These are phyloP conservation scores for Harpalus rufipes DNA, from an alignment of 2,888 invertebrate genomes.

Conservation along the genomic window DNA sequence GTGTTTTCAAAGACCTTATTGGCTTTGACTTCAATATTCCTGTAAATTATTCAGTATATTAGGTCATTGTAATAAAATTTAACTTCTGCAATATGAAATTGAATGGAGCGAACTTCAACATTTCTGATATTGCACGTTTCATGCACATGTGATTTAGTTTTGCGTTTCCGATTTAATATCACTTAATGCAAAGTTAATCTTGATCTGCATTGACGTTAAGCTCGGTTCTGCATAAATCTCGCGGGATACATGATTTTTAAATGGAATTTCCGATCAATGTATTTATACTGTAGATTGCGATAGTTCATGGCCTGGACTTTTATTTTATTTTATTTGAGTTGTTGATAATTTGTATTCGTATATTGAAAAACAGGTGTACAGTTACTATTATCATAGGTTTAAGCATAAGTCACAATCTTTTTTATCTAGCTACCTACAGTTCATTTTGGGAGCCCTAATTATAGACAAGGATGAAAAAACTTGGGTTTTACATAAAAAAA, in stretches of 20 bases:
- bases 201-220: conserved; percentile 21
- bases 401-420: no score
- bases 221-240: conserved; percentile 3
- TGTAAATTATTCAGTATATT: not conserved
- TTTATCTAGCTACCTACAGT: no score
- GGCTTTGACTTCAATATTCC: not conserved
- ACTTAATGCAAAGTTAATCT: conserved; percentile 27
- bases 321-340: not conserved
- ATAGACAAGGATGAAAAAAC: no score
- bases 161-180: not conserved
- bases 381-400: no score
- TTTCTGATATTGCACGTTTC: not conserved
- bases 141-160: not conserved
- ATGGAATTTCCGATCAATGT: conserved; percentile 19
- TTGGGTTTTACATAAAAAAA: no score
- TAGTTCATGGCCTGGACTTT: not conserved
- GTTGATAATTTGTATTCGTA: no score
- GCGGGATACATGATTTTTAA: not conserved
- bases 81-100: not conserved
- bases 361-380: no score
- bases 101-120: not conserved
- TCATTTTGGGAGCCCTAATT: no score
- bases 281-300: conserved; percentile 5
- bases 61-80: not conserved
- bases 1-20: not conserved